A percentile compares a stretch with the other conserved stretches of the same genome.
Conservation (phyloP, 1,140 invertebrate species). For the Atta cephalotes region DNA sequence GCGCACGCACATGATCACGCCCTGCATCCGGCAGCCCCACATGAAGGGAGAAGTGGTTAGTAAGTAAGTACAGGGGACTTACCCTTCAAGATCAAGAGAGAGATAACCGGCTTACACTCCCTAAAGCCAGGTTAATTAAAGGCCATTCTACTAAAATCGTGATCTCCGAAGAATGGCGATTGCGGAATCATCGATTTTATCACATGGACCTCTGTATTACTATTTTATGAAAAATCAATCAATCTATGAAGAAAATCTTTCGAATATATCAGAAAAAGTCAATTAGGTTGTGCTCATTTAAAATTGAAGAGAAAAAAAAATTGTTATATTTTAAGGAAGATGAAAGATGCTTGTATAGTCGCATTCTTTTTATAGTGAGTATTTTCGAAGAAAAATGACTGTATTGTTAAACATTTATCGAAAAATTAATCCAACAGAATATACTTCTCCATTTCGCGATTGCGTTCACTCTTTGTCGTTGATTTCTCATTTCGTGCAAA, state of each 20-base stretch:
- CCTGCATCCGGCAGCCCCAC: constrained; percentile 23
- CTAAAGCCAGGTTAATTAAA: constrained; percentile 82
- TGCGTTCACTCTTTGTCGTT: constrained; percentile 22
- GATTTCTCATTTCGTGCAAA: background rate
- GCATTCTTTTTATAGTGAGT: background rate
- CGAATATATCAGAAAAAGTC: background rate
- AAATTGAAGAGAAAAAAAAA: background rate
- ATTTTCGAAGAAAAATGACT: background rate
- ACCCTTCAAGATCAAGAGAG: constrained; percentile 71
- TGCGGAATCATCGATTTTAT: constrained; percentile 59
- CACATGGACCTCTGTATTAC: constrained; percentile 29
- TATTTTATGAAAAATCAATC: constrained; percentile 36
- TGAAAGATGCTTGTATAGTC: background rate
- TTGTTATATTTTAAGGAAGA: background rate
- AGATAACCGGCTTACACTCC: constrained; percentile 79
- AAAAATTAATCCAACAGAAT: constrained; percentile 28
- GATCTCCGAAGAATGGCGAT: constrained; percentile 66
- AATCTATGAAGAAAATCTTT: background rate
- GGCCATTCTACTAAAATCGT: constrained; percentile 74
- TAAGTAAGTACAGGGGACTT: constrained; percentile 65
- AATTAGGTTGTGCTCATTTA: background rate
- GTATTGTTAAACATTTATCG: background rate
- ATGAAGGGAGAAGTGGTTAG: constrained; percentile 49
- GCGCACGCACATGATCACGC: constrained; percentile 45
- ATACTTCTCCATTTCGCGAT: constrained; percentile 9